phyloP scores from a whole-genome alignment of 2,113 vertebrate genomes.

The Brevimyrus niger region DNA sequence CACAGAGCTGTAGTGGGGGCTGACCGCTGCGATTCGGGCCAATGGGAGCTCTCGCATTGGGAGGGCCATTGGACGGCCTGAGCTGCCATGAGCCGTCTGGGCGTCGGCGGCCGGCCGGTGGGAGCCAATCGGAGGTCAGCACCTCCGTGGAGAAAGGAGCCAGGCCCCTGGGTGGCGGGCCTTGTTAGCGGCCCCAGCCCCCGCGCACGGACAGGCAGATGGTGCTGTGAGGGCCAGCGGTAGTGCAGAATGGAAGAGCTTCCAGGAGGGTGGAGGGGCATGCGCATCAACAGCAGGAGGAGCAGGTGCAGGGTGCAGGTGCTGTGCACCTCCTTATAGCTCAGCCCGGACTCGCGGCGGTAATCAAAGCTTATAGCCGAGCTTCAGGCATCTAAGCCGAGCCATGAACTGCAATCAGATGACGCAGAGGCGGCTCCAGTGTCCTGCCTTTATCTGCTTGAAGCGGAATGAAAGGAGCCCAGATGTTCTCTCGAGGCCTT shows the following conservation, averaged over 20 bases:
- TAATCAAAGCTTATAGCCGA: not conserved
- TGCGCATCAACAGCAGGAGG: not conserved
- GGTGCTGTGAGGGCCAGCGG: not conserved
- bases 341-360: not conserved
- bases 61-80: not conserved
- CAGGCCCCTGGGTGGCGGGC: not conserved
- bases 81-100: not conserved
- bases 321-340: not conserved
- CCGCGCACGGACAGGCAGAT: not conserved
- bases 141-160: not conserved
- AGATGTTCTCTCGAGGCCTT: constrained; percentile 25
- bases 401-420: not conserved
- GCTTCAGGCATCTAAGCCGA: not conserved
- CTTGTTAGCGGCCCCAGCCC: not conserved
- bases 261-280: not conserved
- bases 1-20: not conserved
- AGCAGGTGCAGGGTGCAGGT: not conserved
- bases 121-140: not conserved
- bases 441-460: constrained; percentile 16
- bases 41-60: not conserved
- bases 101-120: not conserved
- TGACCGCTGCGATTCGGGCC: not conserved
- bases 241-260: not conserved
- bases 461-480: constrained; percentile 21
- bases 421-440: not conserved